Conservation (phyloP, 2,113 vertebrate genomes). For the Scalopus aquaticus region DNA sequence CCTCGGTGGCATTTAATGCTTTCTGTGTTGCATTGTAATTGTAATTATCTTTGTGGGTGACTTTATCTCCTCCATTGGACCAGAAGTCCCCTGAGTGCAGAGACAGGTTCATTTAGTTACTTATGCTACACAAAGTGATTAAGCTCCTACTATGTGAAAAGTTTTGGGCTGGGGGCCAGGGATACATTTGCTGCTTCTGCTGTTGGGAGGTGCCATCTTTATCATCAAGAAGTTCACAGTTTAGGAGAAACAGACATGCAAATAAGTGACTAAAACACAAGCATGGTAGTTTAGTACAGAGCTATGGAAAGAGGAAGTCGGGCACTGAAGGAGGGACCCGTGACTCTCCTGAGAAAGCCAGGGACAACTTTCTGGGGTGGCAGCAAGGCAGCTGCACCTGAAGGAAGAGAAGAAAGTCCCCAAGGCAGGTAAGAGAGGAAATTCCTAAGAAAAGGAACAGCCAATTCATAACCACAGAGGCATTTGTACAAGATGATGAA, state of each 20-base stretch:
- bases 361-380: not conserved
- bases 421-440: not conserved
- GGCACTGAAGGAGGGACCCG: not conserved
- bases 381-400: no score
- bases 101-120: conserved; percentile 36
- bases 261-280: not conserved
- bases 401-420: not conserved
- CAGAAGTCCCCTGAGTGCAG: conserved; percentile 5
- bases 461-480: not conserved
- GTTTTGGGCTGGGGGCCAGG: not conserved
- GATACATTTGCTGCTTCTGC: not conserved
- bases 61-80: not conserved
- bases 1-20: not conserved
- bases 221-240: not conserved
- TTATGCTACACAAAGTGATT: not conserved
- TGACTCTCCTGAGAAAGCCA: not conserved
- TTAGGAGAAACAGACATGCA: not conserved
- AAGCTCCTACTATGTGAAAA: conserved; percentile 59
- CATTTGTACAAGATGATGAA: not conserved
- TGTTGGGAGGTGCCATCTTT: not conserved
- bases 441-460: not conserved
- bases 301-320: not conserved
- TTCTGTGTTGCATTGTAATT: conserved; percentile 45
- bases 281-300: not conserved
- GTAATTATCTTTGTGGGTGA: conserved; percentile 43